These are phyloP conservation scores for Pteropus alecto DNA, from an alignment of 2,113 vertebrate genomes.

Conservation along the genomic window DNA sequence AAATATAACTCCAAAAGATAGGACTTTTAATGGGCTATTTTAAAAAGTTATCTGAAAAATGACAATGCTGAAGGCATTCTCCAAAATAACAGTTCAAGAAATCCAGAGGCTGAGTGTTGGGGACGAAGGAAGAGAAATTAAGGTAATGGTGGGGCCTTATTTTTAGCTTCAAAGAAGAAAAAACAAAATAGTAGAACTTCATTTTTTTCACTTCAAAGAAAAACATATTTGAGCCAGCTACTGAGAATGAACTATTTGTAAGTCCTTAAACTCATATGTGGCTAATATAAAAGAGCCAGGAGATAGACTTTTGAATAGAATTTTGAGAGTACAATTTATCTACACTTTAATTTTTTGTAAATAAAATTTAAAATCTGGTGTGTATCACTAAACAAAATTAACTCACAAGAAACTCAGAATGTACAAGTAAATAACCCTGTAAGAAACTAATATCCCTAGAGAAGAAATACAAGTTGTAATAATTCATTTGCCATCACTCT, in stretches of 20 bases:
- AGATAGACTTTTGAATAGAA: background rate
- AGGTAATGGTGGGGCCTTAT: background rate
- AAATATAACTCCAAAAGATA: slow-evolving; percentile 35
- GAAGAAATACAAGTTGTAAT: background rate
- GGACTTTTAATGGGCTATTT: background rate
- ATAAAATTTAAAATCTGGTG: slow-evolving; percentile 16
- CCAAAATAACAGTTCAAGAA: slow-evolving; percentile 33
- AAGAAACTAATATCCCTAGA: background rate
- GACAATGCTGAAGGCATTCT: background rate
- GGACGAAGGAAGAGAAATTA: background rate
- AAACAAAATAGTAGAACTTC: background rate
- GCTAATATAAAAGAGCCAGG: background rate
- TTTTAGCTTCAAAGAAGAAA: slow-evolving; percentile 29
- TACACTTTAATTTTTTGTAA: background rate
- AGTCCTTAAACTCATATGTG: background rate
- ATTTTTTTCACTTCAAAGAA: slow-evolving; percentile 5
- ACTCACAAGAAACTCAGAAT: background rate
- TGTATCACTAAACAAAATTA: background rate
- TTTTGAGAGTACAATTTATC: background rate
- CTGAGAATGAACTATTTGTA: background rate
- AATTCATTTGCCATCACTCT: background rate
- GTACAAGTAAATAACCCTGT: background rate
- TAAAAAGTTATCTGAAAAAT: background rate
- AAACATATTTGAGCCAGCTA: background rate
- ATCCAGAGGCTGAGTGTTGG: background rate